These are phyloP conservation scores for Neoitamus cyanurus DNA, from an alignment of 2,888 invertebrate genomes.

Conservation along the genomic window DNA sequence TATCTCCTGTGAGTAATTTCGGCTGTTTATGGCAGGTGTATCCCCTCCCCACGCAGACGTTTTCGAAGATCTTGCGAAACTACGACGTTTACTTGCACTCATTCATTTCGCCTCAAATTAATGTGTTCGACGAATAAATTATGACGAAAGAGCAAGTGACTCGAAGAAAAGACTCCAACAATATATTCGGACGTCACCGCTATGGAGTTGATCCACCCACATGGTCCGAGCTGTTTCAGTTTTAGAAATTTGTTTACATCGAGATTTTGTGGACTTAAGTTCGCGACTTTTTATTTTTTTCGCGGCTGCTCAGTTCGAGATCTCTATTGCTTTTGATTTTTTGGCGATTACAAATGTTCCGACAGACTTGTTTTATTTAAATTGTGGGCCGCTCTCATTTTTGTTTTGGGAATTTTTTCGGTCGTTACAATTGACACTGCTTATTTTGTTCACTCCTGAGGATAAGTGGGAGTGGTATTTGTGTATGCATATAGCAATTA, in stretches of 20 bases:
- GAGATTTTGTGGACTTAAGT: constrained; percentile 10
- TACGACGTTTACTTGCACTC: neutral
- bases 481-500: neutral
- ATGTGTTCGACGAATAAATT: neutral
- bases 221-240: neutral
- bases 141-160: neutral
- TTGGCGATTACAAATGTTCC: neutral
- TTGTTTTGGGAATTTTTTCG: neutral
- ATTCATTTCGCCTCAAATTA: neutral
- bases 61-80: neutral
- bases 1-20: constrained; percentile 5
- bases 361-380: neutral
- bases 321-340: neutral
- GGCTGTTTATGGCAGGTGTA: constrained; percentile 8
- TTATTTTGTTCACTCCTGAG: neutral
- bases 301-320: neutral
- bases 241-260: constrained; percentile 26
- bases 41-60: neutral
- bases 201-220: constrained; percentile 9
- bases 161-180: neutral
- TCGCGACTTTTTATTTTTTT: neutral
- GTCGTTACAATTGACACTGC: neutral
- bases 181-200: neutral
- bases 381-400: neutral
- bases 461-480: neutral